Conservation (phyloP, 2,113 vertebrate species). For the Haliaeetus leucogaster region DNA sequence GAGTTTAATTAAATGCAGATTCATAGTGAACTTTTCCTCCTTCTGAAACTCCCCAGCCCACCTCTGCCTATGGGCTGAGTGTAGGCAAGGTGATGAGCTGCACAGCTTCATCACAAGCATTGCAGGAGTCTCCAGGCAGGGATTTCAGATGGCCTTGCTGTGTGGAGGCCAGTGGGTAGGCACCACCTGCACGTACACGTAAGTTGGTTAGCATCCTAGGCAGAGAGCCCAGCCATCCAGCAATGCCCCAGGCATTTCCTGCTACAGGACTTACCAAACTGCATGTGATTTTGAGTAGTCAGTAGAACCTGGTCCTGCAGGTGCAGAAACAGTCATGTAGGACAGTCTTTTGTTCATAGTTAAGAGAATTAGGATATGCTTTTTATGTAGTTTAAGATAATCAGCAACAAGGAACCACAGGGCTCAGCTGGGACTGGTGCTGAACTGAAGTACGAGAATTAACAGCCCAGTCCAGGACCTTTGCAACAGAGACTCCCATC, state of each 20-base stretch:
- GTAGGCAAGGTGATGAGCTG: neutral
- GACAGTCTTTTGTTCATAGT: neutral
- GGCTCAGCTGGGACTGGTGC: neutral
- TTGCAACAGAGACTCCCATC: fast-evolving
- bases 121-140: neutral
- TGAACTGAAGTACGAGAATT: neutral
- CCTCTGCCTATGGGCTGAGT: neutral
- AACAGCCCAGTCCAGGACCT: neutral
- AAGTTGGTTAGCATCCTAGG: neutral
- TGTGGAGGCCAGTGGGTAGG: neutral
- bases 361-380: neutral
- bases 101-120: neutral
- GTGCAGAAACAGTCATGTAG: neutral
- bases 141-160: neutral
- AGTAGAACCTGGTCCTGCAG: neutral
- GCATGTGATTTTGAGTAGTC: neutral
- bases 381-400: neutral
- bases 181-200: fast-evolving
- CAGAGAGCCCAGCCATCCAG: neutral
- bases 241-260: neutral
- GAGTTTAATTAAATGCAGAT: neutral
- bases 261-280: neutral
- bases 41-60: neutral
- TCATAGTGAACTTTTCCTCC: neutral
- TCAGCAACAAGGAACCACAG: neutral